Conservation (phyloP, 2,797 vertebrate species). For the Sylvilagus floridanus region DNA sequence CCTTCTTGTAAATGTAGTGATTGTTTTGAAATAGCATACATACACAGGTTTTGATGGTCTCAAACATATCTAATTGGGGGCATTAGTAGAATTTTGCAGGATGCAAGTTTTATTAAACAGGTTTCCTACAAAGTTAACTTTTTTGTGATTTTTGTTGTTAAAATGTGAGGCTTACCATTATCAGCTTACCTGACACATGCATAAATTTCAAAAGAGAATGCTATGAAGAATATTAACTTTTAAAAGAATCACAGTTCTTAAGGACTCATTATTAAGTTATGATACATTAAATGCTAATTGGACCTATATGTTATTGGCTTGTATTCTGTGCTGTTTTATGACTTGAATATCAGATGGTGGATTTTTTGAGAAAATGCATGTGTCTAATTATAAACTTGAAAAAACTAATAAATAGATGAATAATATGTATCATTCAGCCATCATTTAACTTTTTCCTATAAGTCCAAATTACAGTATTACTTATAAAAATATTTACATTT, state of each 20-base stretch:
- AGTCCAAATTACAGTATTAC: background rate
- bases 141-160: conserved; percentile 31
- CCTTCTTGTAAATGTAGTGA: background rate
- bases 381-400: conserved; percentile 15
- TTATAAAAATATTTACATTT: conserved; percentile 52
- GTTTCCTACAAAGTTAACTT: conserved; percentile 13
- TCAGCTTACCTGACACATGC: conserved; percentile 32
- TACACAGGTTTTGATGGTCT: conserved; percentile 38
- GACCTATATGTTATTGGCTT: background rate
- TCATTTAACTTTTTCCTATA: conserved; percentile 7
- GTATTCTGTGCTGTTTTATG: background rate
- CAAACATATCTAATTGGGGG: background rate
- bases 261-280: conserved; percentile 4
- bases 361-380: background rate
- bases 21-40: conserved; percentile 32
- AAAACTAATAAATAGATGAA: conserved; percentile 26
- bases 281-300: conserved; percentile 5
- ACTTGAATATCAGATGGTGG: background rate
- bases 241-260: conserved; percentile 27
- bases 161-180: conserved; percentile 6
- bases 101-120: conserved; percentile 10
- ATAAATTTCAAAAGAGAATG: conserved; percentile 42
- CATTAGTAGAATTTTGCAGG: background rate
- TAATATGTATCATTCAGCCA: background rate
- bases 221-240: conserved; percentile 10